These are phyloP conservation scores for Gopherus flavomarginatus DNA, from an alignment of 2,113 vertebrate genomes.

Conservation along the genomic window DNA sequence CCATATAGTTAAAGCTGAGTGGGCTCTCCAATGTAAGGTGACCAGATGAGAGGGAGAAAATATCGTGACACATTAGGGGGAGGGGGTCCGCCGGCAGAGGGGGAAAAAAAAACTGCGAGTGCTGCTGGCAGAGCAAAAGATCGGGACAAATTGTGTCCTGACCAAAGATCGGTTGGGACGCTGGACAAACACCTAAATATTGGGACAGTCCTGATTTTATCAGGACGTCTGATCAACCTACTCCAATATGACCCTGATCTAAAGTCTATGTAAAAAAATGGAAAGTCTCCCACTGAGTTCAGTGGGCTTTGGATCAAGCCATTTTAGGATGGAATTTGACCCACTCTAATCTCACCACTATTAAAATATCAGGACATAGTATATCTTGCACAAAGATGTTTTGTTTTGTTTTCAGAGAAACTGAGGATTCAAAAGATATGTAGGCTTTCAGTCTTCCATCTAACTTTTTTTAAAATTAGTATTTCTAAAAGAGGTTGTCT, in stretches of 20 bases:
- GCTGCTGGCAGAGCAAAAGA: too few relatives aligned
- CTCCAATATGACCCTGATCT: neutral
- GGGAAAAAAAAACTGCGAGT: too few relatives aligned
- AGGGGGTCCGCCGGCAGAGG: too few relatives aligned
- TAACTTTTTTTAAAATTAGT: neutral
- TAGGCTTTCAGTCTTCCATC: neutral
- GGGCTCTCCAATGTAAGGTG: neutral
- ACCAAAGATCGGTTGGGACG: too few relatives aligned
- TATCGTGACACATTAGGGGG: too few relatives aligned
- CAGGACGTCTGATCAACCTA: too few relatives aligned
- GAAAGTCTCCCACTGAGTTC: too few relatives aligned
- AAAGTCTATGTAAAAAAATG: neutral
- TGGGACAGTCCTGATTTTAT: too few relatives aligned
- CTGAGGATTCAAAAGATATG: neutral
- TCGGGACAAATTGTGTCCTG: too few relatives aligned
- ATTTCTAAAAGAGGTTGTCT: neutral
- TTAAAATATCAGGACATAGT: neutral
- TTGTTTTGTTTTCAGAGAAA: neutral
- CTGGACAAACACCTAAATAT: too few relatives aligned
- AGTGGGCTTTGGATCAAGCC: too few relatives aligned
- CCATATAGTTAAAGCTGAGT: neutral
- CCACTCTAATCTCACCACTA: neutral
- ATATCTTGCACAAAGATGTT: neutral
- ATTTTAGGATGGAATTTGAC: neutral
- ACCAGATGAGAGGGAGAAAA: too few relatives aligned